These are phyloP conservation scores for Scaptomyza caliginosa DNA, from an alignment of 2,888 invertebrate species.

Conservation along the genomic window DNA sequence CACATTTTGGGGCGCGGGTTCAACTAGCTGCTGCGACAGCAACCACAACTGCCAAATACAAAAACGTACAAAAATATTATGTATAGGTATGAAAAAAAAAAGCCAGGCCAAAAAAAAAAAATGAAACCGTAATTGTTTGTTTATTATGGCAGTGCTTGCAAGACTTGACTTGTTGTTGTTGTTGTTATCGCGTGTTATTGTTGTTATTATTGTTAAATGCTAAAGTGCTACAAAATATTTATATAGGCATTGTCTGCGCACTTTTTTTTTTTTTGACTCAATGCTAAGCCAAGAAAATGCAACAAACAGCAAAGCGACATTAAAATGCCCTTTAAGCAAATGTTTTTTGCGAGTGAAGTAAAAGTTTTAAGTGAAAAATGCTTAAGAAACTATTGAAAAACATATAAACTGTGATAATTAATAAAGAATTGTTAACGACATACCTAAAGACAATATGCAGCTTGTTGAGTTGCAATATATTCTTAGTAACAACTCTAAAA, in stretches of 20 bases:
- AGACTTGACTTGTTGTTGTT: constrained; percentile 34
- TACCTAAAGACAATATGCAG: too few relatives aligned
- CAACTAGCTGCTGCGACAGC: constrained; percentile 34
- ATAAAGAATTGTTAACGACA: too few relatives aligned
- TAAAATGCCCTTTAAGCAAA: constrained; percentile 13
- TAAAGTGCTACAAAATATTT: constrained; percentile 66
- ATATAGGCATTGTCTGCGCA: constrained; percentile 61
- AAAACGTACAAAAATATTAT: not conserved
- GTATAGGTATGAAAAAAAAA: constrained; percentile 9
- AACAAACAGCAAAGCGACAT: not conserved
- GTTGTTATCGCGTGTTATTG: constrained; percentile 39
- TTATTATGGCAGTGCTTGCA: constrained; percentile 68
- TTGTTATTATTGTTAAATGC: constrained; percentile 67
- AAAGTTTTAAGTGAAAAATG: not conserved
- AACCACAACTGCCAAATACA: constrained; percentile 16
- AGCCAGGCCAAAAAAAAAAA: constrained; percentile 27
- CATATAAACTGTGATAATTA: not conserved
- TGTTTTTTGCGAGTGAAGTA: too few relatives aligned
- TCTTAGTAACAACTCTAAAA: not conserved
- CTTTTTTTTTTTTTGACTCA: constrained; percentile 13
- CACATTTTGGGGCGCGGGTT: constrained; percentile 39
- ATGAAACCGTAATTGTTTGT: constrained; percentile 81
- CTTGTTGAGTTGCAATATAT: too few relatives aligned
- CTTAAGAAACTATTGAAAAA: not conserved
- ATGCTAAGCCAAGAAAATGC: not conserved